Evolutionary conservation across 2,888 invertebrate genomes (phyloP), one percentile per base, ranked within the genome.

Genomic region (Drosophila fulvimacula): DNA sequence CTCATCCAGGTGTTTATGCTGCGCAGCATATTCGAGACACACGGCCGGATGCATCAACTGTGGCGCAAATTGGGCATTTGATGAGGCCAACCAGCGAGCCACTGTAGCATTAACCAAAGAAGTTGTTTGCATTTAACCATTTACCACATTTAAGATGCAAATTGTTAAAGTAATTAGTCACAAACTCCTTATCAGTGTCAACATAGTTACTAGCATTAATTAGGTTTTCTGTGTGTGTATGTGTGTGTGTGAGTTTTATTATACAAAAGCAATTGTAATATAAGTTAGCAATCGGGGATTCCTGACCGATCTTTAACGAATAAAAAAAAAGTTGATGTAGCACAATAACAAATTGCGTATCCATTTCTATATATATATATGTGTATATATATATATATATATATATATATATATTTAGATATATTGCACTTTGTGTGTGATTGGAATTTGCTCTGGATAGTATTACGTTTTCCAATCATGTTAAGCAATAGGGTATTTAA

Each of bases 1-100:
- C 86, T 95, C 57, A 89, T 96, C n/a, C 95, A 96, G 94, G 96
- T 97, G 3, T 92, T 96, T 1, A 95, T 97, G 94, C 94, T 97
- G 17, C 95, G 95, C 73, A 96, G 96, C 91, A 93, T 98, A 27
- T 98, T 97, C 86, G 96, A 97, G 90, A 92, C 91, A 0, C 93
- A 94, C 4, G 92, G 91, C 5, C 91, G 91, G n/a, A 81, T 92
- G 78, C 89, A 90, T 65, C 77, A 80, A 30, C 72, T 93, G 32
- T 93, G 92, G 92, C 83, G 87, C 15, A 92, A 91, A 60, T 30
- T 92, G 63, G 86, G 90, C 65, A 71, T 91, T 55, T 91, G 87
- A 89, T 89, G 69, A 57, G 65, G 24, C 42, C 19, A 11, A n/a
- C 3, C 7, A 1, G 6, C 7, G 13, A 17, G 27, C 39, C 36